phyloP scores from a whole-genome alignment of 64 coral and sea anemone species.

The Montipora efflorescens region DNA sequence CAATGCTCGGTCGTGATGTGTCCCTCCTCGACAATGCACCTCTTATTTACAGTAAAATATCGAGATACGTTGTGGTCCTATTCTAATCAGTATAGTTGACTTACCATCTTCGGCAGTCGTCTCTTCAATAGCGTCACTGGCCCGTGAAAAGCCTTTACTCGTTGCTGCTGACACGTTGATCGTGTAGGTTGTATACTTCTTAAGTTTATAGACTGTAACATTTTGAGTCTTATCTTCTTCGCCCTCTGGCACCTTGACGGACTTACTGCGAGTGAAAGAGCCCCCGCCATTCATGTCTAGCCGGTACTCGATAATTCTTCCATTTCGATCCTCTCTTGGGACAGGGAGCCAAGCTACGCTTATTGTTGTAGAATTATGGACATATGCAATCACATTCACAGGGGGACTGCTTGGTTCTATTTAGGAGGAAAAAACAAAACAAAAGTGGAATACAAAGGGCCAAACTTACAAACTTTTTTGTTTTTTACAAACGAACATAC shows the following conservation, averaged over 20 bases:
- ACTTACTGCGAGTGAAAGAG: no score
- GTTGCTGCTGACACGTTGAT: neutral
- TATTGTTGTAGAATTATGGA: neutral
- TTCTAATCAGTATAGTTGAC: neutral
- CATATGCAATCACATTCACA: neutral
- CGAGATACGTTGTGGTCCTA: no score
- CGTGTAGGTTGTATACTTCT: neutral
- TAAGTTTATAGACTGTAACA: neutral
- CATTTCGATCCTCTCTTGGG: neutral
- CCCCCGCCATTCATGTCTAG: no score
- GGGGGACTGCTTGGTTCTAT: neutral
- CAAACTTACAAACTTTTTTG: no score
- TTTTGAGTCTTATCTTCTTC: neutral
- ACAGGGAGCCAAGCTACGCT: neutral
- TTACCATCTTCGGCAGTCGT: constrained; percentile 3
- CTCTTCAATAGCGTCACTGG: neutral
- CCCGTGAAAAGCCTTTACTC: neutral
- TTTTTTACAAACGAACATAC: no score
- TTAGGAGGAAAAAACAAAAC: neutral
- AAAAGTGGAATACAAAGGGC: no score
- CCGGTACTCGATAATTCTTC: neutral
- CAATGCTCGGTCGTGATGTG: no score
- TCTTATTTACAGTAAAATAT: no score
- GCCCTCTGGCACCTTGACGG: neutral
- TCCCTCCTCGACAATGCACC: no score